phyloP scores from a whole-genome alignment of 2,888 invertebrate genomes.

The Linnaemya tessellans region DNA sequence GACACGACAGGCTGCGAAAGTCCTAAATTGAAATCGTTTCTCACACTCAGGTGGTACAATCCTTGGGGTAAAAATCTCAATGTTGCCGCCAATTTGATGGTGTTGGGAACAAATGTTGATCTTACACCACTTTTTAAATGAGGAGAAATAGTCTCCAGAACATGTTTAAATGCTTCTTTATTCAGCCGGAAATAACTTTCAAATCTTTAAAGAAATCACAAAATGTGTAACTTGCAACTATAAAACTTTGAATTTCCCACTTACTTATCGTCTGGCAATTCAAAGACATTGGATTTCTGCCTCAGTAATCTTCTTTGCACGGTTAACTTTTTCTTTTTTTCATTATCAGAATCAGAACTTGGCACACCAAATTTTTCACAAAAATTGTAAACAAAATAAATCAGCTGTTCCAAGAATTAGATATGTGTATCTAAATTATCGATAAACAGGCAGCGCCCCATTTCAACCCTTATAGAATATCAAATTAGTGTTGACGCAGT shows the following conservation, averaged over 20 bases:
- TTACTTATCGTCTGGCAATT: slow-evolving; percentile 1
- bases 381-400: not conserved
- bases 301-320: slow-evolving; percentile 10
- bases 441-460: not conserved
- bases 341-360: not conserved
- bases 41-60: not conserved
- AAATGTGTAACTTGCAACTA: not conserved
- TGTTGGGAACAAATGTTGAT: not conserved
- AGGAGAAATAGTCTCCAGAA: not conserved
- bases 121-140: not conserved
- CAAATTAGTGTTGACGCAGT: too few relatives aligned
- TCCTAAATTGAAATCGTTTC: not conserved
- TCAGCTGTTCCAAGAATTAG: not conserved
- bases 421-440: not conserved
- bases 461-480: too few relatives aligned
- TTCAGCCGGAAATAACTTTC: slow-evolving; percentile 14
- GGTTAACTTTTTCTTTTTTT: not conserved
- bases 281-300: not conserved
- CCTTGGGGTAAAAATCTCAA: too few relatives aligned
- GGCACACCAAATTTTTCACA: not conserved
- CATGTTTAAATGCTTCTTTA: not conserved
- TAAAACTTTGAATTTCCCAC: not conserved
- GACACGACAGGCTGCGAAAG: not conserved
- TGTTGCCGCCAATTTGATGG: not conserved
- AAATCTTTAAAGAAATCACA: not conserved